Percentiles rank a stretch among this genome's conserved stretches.
Evolutionary conservation across 2,113 vertebrate species (phyloP).

Genomic region (Epinephelus fuscoguttatus): DNA sequence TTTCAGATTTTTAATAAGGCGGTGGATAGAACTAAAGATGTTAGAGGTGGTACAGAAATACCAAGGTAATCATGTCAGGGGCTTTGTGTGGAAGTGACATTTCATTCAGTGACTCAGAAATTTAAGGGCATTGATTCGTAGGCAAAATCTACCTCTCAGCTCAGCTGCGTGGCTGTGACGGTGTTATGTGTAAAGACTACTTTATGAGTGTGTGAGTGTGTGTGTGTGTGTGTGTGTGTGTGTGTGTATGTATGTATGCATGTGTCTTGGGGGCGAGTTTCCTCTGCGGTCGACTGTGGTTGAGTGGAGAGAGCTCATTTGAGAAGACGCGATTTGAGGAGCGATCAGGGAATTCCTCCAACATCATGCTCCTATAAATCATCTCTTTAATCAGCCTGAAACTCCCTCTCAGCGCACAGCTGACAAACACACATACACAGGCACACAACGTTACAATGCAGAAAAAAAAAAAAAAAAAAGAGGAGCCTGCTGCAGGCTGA

Average conservation of each 20-base stretch:
- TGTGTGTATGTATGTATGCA: not conserved
- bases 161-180: not conserved
- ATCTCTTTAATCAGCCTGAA: constrained; percentile 82
- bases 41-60: constrained; percentile 32
- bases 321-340: constrained; percentile 74
- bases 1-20: constrained; percentile 41
- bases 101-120: constrained; percentile 25
- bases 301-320: constrained; percentile 72
- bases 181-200: constrained; percentile 19
- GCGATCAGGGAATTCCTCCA: constrained; percentile 79
- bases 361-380: constrained; percentile 81
- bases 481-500: constrained; percentile 32
- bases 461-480: constrained; percentile 5
- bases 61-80: constrained; percentile 36
- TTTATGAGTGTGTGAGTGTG: not conserved
- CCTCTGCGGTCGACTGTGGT: constrained; percentile 61
- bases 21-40: constrained; percentile 3
- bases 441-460: constrained; percentile 58
- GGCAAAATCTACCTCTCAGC: constrained; percentile 5
- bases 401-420: constrained; percentile 66
- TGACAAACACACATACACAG: constrained; percentile 66
- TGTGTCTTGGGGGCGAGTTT: constrained; percentile 49
- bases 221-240: not conserved
- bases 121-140: constrained; percentile 18
- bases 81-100: constrained; percentile 39